Evolutionary conservation across 2,888 invertebrate genomes (phyloP), one percentile per base, ranked within the genome.

Genomic region (Cerceris rybyensis): DNA sequence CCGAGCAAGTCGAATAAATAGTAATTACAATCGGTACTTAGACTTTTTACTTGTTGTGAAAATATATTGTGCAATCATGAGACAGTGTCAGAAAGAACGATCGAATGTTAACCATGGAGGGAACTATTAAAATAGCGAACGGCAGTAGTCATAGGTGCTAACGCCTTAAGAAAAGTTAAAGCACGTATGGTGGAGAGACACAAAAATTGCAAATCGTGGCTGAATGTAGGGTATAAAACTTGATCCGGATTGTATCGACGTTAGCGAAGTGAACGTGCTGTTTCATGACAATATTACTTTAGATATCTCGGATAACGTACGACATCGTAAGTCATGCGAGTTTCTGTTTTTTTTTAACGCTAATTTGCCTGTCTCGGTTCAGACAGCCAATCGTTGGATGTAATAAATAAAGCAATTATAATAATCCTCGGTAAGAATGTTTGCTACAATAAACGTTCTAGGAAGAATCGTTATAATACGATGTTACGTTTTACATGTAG

Each of bases 21-120:
- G 58, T 41, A 39, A 17, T n/a, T 87, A 88, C 80, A 88, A 88
- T 88, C 86, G 86, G 80, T 82, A 80, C 59, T 59, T n/a, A 17
- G 7, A n/a, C 11, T 41, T 60, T 42, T 73, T 41, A 41, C 52
- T 52, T 78, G 76, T 80, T 80, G 78, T 77, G 85, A 87, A 87
- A 86, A 84, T 78, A 64, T 52, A 67, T 86, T 83, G 69, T 82
- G 63, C 73, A 83, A 87, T 59, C 67, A 39, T 50, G 67, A 50
- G 76, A 75, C 68, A 63, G 46, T 67, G 70, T 60, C 41, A 69
- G 59, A 67, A 58, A 75, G 58, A 79, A 67, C 75, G 75, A 78
- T 73, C 66, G 42, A 50, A 55, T 66, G 61, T 65, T 52, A 71
- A 59, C 58, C 43, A 73, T 69, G 46, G 67, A 16, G 50, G 58